Evolutionary conservation across 2,888 invertebrate genomes (phyloP).

Genomic region (Spisula solida): DNA sequence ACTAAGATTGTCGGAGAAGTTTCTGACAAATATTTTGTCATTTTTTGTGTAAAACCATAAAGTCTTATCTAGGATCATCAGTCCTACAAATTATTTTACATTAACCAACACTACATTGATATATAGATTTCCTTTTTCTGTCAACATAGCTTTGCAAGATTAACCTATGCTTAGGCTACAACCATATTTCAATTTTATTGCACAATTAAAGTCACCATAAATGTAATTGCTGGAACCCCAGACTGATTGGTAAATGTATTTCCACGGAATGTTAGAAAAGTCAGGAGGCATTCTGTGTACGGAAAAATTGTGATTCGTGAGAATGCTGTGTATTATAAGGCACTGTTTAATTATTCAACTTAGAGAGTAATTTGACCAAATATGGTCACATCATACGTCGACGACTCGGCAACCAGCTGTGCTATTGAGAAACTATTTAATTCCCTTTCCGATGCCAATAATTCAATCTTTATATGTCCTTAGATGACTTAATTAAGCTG

Average conservation of each 20-base stretch:
- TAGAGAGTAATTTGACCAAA: slow-evolving; percentile 6
- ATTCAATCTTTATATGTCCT: slow-evolving; percentile 36
- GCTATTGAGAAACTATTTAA: slow-evolving; percentile 37
- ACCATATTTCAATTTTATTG: slow-evolving; percentile 15
- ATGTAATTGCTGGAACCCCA: neutral
- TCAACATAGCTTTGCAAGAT: neutral
- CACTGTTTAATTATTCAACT: slow-evolving; percentile 19
- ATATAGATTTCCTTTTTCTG: neutral
- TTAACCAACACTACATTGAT: neutral
- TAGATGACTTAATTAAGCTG: slow-evolving; percentile 43
- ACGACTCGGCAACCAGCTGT: slow-evolving; percentile 35
- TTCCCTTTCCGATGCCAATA: slow-evolving; percentile 47
- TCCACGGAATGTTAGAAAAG: neutral
- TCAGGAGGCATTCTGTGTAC: too few species aligned
- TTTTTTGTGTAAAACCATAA: neutral
- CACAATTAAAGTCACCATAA: slow-evolving; percentile 11
- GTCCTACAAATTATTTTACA: neutral
- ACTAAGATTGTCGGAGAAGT: neutral
- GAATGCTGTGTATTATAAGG: neutral
- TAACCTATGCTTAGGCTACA: neutral
- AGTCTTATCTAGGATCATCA: neutral
- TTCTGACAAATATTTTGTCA: neutral
- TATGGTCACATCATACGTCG: slow-evolving; percentile 13
- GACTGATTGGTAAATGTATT: neutral
- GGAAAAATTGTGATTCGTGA: neutral